These are phyloP conservation scores for Tamias sibiricus DNA, from an alignment of 2,113 vertebrate genomes.

Conservation along the genomic window DNA sequence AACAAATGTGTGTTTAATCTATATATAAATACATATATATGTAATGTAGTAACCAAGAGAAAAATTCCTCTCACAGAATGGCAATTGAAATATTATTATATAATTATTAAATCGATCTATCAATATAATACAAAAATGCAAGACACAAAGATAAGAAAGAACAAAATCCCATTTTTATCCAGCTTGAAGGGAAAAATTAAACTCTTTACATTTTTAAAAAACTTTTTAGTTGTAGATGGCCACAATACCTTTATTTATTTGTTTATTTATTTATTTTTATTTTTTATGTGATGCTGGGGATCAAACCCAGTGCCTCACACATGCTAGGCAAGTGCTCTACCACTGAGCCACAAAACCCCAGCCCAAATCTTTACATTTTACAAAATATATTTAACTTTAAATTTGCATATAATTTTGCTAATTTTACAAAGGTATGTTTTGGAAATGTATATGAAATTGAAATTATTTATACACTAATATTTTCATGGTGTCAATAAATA, in stretches of 20 bases:
- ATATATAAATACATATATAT: not conserved
- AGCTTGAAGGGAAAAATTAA: not conserved
- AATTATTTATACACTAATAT: not conserved
- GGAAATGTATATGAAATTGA: not conserved
- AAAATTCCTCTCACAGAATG: not conserved
- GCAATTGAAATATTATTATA: not conserved
- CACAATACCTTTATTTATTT: no score
- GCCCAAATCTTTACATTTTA: no score
- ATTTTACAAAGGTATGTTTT: not conserved
- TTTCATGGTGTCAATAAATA: not conserved
- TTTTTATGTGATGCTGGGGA: no score
- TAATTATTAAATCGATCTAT: constrained; percentile 27
- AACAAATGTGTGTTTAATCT: not conserved
- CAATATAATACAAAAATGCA: not conserved
- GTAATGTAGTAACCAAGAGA: not conserved
- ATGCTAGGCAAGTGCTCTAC: no score
- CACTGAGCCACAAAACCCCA: no score
- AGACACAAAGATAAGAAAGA: constrained; percentile 49
- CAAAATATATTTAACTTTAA: not conserved
- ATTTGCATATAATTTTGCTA: not conserved
- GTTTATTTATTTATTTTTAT: no score
- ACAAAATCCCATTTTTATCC: not conserved
- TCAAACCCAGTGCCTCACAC: no score
- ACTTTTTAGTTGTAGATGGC: not conserved
- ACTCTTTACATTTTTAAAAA: not conserved